Percentiles rank a stretch among this genome's conserved stretches.
These are phyloP conservation scores for Mustela nigripes DNA, from an alignment of 2,113 vertebrate species.

Conservation along the genomic window DNA sequence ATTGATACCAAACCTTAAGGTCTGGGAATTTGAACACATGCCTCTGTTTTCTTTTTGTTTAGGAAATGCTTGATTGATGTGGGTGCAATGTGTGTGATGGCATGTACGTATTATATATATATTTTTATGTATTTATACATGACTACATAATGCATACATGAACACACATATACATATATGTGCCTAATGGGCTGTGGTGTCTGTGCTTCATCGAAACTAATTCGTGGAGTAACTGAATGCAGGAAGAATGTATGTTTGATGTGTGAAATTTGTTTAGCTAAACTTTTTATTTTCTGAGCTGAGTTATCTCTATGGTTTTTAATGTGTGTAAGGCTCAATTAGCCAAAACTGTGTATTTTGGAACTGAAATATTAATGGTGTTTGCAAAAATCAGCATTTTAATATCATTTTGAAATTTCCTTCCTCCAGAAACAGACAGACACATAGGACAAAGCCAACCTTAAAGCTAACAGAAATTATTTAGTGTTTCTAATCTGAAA, in stretches of 20 bases:
- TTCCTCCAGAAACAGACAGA: not conserved
- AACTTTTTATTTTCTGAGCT: constrained; percentile 74
- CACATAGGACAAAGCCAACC: not conserved
- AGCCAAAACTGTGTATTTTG: constrained; percentile 77
- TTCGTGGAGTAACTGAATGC: constrained; percentile 37
- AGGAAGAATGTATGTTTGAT: not conserved
- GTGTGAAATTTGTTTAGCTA: constrained; percentile 40
- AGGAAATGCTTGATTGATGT: constrained; percentile 51
- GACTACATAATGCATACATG: not conserved
- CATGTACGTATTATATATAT: not conserved
- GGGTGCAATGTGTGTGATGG: not conserved
- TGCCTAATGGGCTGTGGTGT: not conserved
- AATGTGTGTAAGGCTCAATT: constrained; percentile 66
- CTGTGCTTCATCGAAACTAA: constrained; percentile 60
- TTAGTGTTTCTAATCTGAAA: constrained; percentile 57
- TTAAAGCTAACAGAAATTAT: constrained; percentile 44
- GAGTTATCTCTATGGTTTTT: constrained; percentile 65
- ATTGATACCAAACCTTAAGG: constrained; percentile 6
- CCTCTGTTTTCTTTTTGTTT: constrained; percentile 68
- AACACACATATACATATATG: not conserved
- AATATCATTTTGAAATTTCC: constrained; percentile 78
- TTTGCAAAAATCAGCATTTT: constrained; percentile 80
- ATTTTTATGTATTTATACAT: not conserved
- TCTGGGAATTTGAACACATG: constrained; percentile 50
- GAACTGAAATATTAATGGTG: constrained; percentile 74